Evolutionary conservation across 2,888 invertebrate species (phyloP).

Genomic region (Apodemia duryi): DNA sequence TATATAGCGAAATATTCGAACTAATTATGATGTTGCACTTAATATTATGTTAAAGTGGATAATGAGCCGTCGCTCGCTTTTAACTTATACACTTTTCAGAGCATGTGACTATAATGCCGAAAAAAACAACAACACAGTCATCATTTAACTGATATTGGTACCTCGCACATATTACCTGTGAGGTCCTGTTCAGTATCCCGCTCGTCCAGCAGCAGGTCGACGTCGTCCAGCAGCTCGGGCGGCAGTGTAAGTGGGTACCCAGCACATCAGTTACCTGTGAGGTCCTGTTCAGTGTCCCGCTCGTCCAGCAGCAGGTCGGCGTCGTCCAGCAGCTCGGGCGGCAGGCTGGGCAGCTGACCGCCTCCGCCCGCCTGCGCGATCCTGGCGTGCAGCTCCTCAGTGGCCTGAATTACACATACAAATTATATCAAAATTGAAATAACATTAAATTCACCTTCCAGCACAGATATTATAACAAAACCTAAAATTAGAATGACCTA

Average conservation of each 20-base stretch:
- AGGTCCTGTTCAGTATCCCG: slow-evolving; percentile 92
- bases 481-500: too few relatives aligned
- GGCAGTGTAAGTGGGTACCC: slow-evolving; percentile 69
- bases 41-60: too few relatives aligned
- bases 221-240: slow-evolving; percentile 94
- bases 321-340: slow-evolving; percentile 94
- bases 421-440: too few relatives aligned
- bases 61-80: too few relatives aligned
- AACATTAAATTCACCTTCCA: too few relatives aligned
- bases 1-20: too few relatives aligned
- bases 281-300: slow-evolving; percentile 91
- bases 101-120: too few relatives aligned
- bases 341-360: slow-evolving; percentile 85
- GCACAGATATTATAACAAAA: too few relatives aligned
- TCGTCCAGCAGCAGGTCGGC: slow-evolving; percentile 95
- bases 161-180: slow-evolving; percentile 75
- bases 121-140: too few relatives aligned
- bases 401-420: slow-evolving; percentile 76
- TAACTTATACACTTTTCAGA: too few relatives aligned
- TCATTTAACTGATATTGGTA: too few relatives aligned
- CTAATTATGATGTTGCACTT: too few relatives aligned
- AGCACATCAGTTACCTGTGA: slow-evolving; percentile 79
- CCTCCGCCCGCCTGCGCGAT: slow-evolving; percentile 81
- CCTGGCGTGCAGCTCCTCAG: slow-evolving; percentile 96
- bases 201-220: slow-evolving; percentile 94